phyloP scores from a whole-genome alignment of 1,140 invertebrate genomes.

The Bombus sylvicola region DNA sequence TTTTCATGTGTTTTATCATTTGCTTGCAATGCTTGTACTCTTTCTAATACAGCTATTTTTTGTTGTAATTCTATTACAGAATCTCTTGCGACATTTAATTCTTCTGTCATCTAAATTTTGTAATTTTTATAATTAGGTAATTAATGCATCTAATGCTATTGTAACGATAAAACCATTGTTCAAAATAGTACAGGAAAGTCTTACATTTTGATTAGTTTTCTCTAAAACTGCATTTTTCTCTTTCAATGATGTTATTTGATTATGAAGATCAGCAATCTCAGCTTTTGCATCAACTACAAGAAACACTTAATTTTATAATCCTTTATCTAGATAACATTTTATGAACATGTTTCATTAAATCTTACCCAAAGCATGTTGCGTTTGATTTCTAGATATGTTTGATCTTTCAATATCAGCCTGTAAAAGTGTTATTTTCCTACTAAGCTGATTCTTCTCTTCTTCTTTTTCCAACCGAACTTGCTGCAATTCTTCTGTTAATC shows the following conservation, averaged over 20 bases:
- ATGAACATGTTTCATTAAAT: not conserved
- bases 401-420: constrained; percentile 73
- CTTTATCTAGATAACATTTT: not conserved
- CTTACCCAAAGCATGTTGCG: constrained; percentile 73
- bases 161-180: not conserved
- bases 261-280: constrained; percentile 74
- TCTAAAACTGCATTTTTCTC: constrained; percentile 74
- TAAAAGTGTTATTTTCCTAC: constrained; percentile 68
- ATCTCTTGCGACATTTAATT: constrained; percentile 70
- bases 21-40: constrained; percentile 70
- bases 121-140: not conserved
- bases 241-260: constrained; percentile 69
- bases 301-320: constrained; percentile 14
- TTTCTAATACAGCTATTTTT: constrained; percentile 75
- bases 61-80: constrained; percentile 75
- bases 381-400: constrained; percentile 72
- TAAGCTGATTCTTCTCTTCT: constrained; percentile 69
- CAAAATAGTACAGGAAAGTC: constrained; percentile 1
- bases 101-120: constrained; percentile 70
- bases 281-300: constrained; percentile 76
- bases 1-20: constrained; percentile 76
- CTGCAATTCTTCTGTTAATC: constrained; percentile 71
- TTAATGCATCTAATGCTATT: not conserved
- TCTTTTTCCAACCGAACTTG: constrained; percentile 70
- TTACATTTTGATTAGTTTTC: constrained; percentile 77